phyloP scores from a whole-genome alignment of 2,797 vertebrate genomes.

The Lemur catta region DNA sequence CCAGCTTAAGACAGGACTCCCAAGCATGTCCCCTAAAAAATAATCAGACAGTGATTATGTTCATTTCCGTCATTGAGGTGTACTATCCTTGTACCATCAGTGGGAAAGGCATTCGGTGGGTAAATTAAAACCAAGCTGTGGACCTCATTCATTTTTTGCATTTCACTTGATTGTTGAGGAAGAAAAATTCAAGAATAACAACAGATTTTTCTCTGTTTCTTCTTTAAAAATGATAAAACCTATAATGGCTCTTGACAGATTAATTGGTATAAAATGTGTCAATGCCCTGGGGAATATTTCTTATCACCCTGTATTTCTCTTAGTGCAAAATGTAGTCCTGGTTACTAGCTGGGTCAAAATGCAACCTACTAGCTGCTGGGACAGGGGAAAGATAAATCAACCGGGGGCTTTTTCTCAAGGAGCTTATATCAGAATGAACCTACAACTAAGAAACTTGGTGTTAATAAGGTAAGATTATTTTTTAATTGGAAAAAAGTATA shows the following conservation, averaged over 20 bases:
- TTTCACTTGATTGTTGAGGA: not conserved
- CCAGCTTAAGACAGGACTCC: not conserved
- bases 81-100: too few species aligned
- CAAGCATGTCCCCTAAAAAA: not conserved
- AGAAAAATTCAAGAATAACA: not conserved
- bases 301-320: not conserved
- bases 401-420: rapidly evolving
- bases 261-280: not conserved
- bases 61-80: not conserved
- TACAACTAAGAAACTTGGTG: not conserved
- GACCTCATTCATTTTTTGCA: not conserved
- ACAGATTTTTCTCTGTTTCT: not conserved
- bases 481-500: not conserved
- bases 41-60: rapidly evolving
- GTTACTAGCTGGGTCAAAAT: rapidly evolving
- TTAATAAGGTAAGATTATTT: not conserved
- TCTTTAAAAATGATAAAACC: not conserved
- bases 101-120: not conserved
- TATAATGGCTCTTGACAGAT: not conserved
- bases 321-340: not conserved
- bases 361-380: rapidly evolving
- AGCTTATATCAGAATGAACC: not conserved
- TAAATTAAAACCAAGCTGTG: not conserved
- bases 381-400: rapidly evolving
- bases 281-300: not conserved